These are phyloP conservation scores for Trichechus manatus DNA, from an alignment of 2,113 vertebrate genomes.

Conservation along the genomic window DNA sequence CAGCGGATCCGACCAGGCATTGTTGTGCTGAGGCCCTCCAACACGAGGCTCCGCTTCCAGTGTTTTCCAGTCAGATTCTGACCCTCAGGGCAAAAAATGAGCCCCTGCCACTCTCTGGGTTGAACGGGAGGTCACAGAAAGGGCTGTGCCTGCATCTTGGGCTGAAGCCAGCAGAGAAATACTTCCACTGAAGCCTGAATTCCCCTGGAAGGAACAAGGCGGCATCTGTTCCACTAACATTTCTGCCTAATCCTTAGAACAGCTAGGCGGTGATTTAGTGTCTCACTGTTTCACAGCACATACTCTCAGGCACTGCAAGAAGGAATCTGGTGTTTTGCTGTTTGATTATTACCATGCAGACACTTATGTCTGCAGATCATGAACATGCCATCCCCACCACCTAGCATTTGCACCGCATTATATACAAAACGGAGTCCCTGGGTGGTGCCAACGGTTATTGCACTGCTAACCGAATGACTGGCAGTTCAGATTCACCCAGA, in stretches of 20 bases:
- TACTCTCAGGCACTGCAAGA: background rate
- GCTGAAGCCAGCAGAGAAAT: background rate
- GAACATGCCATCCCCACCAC: background rate
- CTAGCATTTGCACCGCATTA: background rate
- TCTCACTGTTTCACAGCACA: background rate
- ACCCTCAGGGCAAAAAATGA: background rate
- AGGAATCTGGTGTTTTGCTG: background rate
- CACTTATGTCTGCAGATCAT: background rate
- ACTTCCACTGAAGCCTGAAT: background rate
- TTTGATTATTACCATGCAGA: background rate
- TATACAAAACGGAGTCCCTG: background rate
- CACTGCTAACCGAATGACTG: too few species aligned
- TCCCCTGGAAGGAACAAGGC: constrained; percentile 14
- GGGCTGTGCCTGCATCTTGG: background rate
- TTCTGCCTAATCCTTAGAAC: constrained; percentile 41
- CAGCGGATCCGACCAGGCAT: background rate
- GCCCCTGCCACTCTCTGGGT: background rate
- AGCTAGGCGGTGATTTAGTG: background rate
- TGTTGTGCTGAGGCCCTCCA: background rate
- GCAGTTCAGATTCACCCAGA: too few species aligned
- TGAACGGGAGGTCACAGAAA: background rate
- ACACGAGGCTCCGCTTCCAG: background rate
- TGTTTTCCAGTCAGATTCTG: background rate
- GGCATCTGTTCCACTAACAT: constrained; percentile 49
- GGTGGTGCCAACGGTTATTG: too few species aligned